These are phyloP conservation scores for Psittacula cyanocephala DNA, from an alignment of 2,113 vertebrate species.

Conservation along the genomic window DNA sequence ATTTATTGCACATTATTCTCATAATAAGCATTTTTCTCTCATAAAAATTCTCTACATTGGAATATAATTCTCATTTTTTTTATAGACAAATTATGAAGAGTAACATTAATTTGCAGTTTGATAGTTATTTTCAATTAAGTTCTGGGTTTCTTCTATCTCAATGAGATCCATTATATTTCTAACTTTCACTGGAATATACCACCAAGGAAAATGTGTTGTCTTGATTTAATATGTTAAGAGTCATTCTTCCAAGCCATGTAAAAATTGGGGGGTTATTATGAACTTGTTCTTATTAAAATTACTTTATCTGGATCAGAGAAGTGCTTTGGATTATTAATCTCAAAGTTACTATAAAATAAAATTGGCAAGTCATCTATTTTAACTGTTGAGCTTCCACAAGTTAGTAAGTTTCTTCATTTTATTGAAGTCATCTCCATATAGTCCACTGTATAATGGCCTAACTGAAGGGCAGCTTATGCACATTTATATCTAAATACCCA, in stretches of 20 bases:
- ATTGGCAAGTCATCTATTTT: background rate
- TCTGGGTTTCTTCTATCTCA: background rate
- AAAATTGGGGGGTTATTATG: accelerated
- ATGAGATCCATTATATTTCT: background rate
- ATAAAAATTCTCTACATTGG: background rate
- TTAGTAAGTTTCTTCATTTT: background rate
- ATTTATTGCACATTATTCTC: background rate
- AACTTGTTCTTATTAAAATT: background rate
- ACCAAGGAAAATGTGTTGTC: background rate
- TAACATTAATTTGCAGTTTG: background rate
- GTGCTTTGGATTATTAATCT: background rate
- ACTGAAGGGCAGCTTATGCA: background rate
- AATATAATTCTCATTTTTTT: background rate
- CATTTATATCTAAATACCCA: background rate
- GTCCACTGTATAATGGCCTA: accelerated
- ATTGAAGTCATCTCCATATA: accelerated
- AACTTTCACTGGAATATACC: background rate
- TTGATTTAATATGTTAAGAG: background rate
- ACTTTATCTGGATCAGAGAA: background rate
- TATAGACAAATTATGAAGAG: background rate
- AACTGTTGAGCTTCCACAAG: background rate
- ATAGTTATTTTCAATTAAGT: background rate
- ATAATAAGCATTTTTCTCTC: background rate
- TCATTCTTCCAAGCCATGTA: background rate
- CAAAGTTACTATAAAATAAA: background rate